Conservation (phyloP, 2,888 invertebrate genomes). For the Byasa hedistus region DNA sequence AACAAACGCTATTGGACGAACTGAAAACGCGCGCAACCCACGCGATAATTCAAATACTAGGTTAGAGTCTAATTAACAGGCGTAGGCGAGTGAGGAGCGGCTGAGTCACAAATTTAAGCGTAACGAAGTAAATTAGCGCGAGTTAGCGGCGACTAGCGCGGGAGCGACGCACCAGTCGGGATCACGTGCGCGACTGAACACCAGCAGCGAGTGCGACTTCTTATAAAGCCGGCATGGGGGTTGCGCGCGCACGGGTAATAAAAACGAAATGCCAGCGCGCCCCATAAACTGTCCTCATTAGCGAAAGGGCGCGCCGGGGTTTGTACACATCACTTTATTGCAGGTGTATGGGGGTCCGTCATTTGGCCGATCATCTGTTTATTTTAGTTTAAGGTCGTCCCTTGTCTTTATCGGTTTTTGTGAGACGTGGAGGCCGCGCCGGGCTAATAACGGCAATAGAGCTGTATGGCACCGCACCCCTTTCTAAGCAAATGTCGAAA, state of each 20-base stretch:
- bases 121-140: slow-evolving; percentile 61
- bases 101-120: slow-evolving; percentile 64
- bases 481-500: slow-evolving; percentile 63
- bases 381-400: slow-evolving; percentile 71
- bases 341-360: slow-evolving; percentile 57
- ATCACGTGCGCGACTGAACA: slow-evolving; percentile 61
- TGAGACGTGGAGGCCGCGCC: slow-evolving; percentile 50
- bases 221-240: slow-evolving; percentile 62
- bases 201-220: slow-evolving; percentile 49
- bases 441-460: slow-evolving; percentile 59
- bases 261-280: slow-evolving; percentile 68
- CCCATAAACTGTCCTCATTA: slow-evolving; percentile 77
- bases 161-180: slow-evolving; percentile 41
- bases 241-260: slow-evolving; percentile 76
- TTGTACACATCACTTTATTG: slow-evolving; percentile 70
- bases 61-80: slow-evolving; percentile 64
- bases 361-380: slow-evolving; percentile 72
- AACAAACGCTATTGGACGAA: slow-evolving; percentile 45
- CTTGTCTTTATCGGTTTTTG: slow-evolving; percentile 68
- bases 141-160: slow-evolving; percentile 46
- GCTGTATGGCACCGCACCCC: slow-evolving; percentile 65
- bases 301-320: slow-evolving; percentile 69
- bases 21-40: slow-evolving; percentile 39
- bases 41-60: slow-evolving; percentile 66
- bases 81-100: slow-evolving; percentile 50